Base-by-base conservation (phyloP, 2,888 invertebrate genomes). In the Seira ritae region DNA sequence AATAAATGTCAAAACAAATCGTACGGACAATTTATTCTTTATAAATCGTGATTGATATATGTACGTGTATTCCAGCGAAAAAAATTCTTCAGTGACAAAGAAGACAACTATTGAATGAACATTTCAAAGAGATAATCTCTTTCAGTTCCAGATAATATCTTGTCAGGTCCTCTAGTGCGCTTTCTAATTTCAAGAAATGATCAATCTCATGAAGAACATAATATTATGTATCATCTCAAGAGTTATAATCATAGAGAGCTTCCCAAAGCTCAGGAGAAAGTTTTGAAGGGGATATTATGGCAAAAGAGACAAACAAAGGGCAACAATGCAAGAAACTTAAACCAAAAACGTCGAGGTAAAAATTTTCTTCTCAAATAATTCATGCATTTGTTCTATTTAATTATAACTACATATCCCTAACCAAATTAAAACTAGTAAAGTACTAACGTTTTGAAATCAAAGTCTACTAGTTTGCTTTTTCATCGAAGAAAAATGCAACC, bases 91-190 rank as follows among this genome's bases (percentile, higher is more conserved):
- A 42, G 42, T 8, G 42, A 12, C 6, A 42, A 42, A 42, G 42
- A 8, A 42, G 42, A 8, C 12, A 6, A 42, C 42, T 8, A 42
- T 8, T 42, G 12, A 42, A 42, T 42, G 6, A 42, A 42, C 6
- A 12, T 42, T 12, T 42, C 12, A 12, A 42, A 12, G 12, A 12
- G 12, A 42, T 10, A 60, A n/a, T n/a, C 60, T 60, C 60, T 60
- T n/a, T 10, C 12, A 17, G 17, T 15, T 42, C 6, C 42, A 60
- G n/a, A 60, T 60, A 60, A 60, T 42, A 4, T 77, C 24, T 76
- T 12, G 71, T 84, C 84, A 84, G 84, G 84, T 84, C 79, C 78
- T 79, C 71, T 75, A 78, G 75, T 78, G 84, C 84, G 84, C 84
- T 60, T 60, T 60, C 60, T 60, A 60, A 60, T 4, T 60, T 42